Conservation (phyloP, 2,113 vertebrate genomes). For the Takifugu flavidus region DNA sequence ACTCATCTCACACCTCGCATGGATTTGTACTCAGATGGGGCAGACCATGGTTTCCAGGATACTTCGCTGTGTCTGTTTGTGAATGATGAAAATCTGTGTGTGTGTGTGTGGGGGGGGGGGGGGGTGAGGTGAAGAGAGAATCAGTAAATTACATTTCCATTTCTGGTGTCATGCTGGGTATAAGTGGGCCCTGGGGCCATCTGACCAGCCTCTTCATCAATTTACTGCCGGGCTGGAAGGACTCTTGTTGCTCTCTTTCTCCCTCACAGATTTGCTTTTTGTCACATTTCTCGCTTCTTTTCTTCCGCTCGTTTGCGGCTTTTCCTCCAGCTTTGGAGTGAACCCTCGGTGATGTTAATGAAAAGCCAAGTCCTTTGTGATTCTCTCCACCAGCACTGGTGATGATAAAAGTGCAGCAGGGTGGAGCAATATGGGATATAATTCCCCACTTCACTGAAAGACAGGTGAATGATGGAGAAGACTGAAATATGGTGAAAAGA, state of each 20-base stretch:
- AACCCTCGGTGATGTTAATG: conserved; percentile 58
- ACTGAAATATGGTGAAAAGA: not conserved
- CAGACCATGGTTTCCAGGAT: not conserved
- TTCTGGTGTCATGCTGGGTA: conserved; percentile 34
- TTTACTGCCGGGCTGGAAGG: conserved; percentile 38
- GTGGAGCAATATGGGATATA: conserved; percentile 31
- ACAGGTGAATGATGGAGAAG: conserved; percentile 9
- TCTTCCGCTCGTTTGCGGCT: conserved; percentile 1
- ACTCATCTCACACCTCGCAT: conserved; percentile 10
- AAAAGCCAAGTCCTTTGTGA: conserved; percentile 54
- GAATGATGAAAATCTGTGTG: conserved; percentile 1
- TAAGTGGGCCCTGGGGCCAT: conserved; percentile 48
- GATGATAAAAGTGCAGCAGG: conserved; percentile 45
- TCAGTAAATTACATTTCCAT: conserved; percentile 41
- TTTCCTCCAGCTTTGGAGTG: conserved; percentile 19
- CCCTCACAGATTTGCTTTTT: conserved; percentile 23
- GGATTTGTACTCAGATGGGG: conserved; percentile 8
- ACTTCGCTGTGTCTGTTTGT: conserved; percentile 8
- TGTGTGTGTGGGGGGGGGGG: not conserved
- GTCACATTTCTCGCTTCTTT: conserved; percentile 20
- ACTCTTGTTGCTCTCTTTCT: conserved; percentile 16
- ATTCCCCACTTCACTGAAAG: conserved; percentile 41
- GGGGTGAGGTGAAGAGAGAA: conserved; percentile 3
- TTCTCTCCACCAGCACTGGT: conserved; percentile 15
- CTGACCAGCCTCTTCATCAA: conserved; percentile 61